Evolutionary conservation across 1,140 invertebrate species (phyloP), one percentile per base, ranked within the genome.

Genomic region (Limonius californicus): DNA sequence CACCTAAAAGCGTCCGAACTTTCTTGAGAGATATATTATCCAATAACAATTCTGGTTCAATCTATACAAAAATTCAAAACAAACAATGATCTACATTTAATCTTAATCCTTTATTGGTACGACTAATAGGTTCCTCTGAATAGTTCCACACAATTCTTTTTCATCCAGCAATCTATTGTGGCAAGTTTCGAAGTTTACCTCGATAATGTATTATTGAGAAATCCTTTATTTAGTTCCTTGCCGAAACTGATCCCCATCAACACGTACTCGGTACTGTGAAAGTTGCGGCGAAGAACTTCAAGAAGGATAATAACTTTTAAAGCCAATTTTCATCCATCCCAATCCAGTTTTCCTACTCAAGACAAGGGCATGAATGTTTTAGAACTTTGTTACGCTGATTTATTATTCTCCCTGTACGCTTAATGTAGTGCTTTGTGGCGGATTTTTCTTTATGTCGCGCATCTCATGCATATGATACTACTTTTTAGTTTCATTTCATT

Each of bases 261-360:
- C 35, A 39, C 35, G 35, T 39, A 39, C 35, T 12, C 23, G 23
- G 23, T 27, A 39, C 35, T 32, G 11, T 45, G 35, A 39, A 39
- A 39, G 8, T 39, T 39, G 35, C n/a, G 35, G 35, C n/a, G n/a
- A 39, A 27, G 1, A 39, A 39, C 35, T 39, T 39, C 35, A 39
- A 39, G 35, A 50, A 50, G 45, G 45, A 50, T 50, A 50, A 50
- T 50, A 50, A 50, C 45, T 21, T 50, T 50, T 19, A 50, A 50
- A 19, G 45, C 42, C 45, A 50, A 50, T 50, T 50, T 50, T 50
- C 45, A 50, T 50, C 45, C 45, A 50, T 50, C 45, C 20, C 45
- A 50, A 50, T 50, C 45, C 45, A 50, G 45, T 50, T 50, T 50
- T 50, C 45, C 12, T 50, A 50, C 45, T 19, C 14, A 12, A 50